Base-by-base conservation (phyloP, 1,140 invertebrate genomes). In the Acyrthosiphon pisum region DNA sequence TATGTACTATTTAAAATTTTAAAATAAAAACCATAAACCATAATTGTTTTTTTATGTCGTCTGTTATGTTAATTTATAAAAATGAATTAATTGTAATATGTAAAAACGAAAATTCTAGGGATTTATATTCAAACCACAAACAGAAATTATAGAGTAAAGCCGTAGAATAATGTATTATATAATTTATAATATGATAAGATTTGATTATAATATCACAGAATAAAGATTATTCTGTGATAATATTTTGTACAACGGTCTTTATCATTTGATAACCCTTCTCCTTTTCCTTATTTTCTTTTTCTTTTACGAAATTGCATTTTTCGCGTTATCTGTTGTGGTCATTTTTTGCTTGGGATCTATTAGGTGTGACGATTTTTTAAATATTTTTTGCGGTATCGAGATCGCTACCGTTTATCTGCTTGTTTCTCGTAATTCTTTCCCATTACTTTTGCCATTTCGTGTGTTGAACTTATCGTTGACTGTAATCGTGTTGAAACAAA, bases 181-280 rank as follows among this genome's bases (percentile, higher is more conserved):
- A 90, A 60, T n/a, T 14, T 46, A 41, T 41, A 37, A 83, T 60
- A 14, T 60, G 56, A 60, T 60, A 60, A 60, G 56, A 68, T 18
- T 30, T 68, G 30, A 68, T 68, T 68, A 68, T 68, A 68, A n/a
- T 41, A 41, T 41, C 41, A 41, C 41, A 41, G 41, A 41, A 41
- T 41, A 41, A 41, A 41, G 41, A 41, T 41, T 41, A 41, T 41
- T 41, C 41, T 41, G 41, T n/a, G 60, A 68, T 68, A 68, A 60
- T 60, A 60, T 9, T 53, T 23, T 9, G 8, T 68, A 23, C 50
- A 68, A 76, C n/a, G 9, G 56, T 68, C 20, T n/a, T 91, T 92
- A 83, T 83, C 90, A 91, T 37, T 91, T 93, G 48, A 56, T 93
- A 84, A 84, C 91, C 76, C 76, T 92, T 53, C 76, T 60, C 11